Evolutionary conservation across 53 echinoderm and acorn worm species (phyloP).

Genomic region (Paracentrotus lividus): DNA sequence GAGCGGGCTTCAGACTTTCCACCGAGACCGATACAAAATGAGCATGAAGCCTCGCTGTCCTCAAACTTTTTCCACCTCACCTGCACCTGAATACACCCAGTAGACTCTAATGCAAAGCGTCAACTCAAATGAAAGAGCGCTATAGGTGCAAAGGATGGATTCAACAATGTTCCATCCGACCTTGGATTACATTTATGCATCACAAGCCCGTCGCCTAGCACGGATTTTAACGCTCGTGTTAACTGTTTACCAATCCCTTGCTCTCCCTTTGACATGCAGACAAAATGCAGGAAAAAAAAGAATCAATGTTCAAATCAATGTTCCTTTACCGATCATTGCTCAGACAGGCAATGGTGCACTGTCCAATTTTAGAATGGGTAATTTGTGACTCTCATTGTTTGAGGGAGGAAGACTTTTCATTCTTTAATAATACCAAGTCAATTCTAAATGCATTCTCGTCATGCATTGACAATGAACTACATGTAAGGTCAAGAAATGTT

Average conservation of each 20-base stretch:
- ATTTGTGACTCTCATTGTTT: no score
- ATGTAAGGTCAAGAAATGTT: no score
- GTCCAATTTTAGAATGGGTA: background rate
- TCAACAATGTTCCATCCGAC: conserved; percentile 22
- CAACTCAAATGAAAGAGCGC: conserved; percentile 15
- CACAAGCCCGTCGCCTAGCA: background rate
- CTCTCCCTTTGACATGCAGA: background rate
- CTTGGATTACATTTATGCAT: conserved; percentile 39
- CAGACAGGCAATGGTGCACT: background rate
- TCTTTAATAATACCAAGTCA: no score
- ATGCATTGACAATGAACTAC: no score
- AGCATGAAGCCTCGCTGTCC: background rate
- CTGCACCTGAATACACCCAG: conserved; percentile 48
- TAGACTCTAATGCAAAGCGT: conserved; percentile 27
- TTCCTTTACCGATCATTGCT: background rate
- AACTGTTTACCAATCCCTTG: background rate
- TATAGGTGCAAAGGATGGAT: background rate
- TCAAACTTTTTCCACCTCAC: conserved; percentile 24
- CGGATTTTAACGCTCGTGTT: background rate
- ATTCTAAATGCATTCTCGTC: no score
- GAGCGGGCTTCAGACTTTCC: conserved; percentile 3
- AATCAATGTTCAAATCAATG: conserved; percentile 54
- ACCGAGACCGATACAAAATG: conserved; percentile 1
- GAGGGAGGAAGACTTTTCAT: no score
- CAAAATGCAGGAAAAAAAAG: background rate